A percentile compares a stretch with the other conserved stretches of the same genome.
These are phyloP conservation scores for Alexandromys fortis DNA, from an alignment of 2,113 vertebrate genomes.

Conservation along the genomic window DNA sequence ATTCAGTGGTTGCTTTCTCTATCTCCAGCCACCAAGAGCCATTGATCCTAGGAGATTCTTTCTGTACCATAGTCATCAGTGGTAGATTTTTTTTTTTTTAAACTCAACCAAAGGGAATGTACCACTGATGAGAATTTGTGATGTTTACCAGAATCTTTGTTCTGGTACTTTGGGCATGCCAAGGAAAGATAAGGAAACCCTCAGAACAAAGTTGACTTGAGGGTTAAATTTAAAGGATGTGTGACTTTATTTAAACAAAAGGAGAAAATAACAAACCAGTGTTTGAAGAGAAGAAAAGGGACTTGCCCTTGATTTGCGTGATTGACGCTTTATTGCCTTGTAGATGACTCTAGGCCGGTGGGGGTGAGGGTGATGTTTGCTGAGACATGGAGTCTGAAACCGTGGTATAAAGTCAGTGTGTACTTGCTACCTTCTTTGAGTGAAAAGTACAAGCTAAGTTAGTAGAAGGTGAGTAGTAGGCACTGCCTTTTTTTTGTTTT, in stretches of 20 bases:
- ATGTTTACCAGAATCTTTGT: conserved; percentile 73
- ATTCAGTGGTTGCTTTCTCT: background rate
- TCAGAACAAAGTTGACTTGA: conserved; percentile 71
- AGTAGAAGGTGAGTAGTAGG: background rate
- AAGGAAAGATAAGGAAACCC: conserved; percentile 66
- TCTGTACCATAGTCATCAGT: background rate
- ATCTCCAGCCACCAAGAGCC: background rate
- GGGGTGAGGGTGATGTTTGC: background rate
- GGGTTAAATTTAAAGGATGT: conserved; percentile 72
- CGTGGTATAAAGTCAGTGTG: background rate
- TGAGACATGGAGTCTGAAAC: conserved; percentile 54
- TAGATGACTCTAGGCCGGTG: background rate
- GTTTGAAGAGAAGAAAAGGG: conserved; percentile 30
- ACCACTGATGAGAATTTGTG: conserved; percentile 47
- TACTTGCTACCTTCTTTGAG: background rate
- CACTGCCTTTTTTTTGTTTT: background rate
- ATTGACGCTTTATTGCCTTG: conserved; percentile 63
- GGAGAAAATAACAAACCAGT: conserved; percentile 55
- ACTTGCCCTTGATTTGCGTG: background rate
- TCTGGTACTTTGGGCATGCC: conserved; percentile 27
- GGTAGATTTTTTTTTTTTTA: background rate
- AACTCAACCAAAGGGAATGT: background rate
- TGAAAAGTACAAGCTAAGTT: background rate
- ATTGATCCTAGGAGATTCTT: conserved; percentile 27
- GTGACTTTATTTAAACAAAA: conserved; percentile 67